Evolutionary conservation across 1,140 invertebrate species (phyloP).

Genomic region (Drosophila truncata): DNA sequence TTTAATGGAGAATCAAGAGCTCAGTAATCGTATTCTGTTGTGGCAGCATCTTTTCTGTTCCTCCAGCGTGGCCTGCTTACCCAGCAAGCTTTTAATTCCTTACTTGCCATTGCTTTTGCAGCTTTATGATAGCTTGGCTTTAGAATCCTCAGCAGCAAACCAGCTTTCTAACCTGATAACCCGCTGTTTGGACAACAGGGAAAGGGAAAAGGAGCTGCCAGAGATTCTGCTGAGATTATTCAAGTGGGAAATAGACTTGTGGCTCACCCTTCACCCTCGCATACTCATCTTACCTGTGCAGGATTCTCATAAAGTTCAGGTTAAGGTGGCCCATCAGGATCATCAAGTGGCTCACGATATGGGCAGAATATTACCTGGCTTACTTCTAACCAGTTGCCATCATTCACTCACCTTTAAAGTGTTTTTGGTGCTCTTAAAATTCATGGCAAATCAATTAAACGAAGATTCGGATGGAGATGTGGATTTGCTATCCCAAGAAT

Average conservation of each 20-base stretch:
- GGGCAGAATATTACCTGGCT: slow-evolving; percentile 26
- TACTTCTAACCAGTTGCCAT: slow-evolving; percentile 54
- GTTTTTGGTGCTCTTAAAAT: slow-evolving; percentile 59
- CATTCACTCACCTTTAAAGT: slow-evolving; percentile 66
- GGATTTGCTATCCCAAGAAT: slow-evolving; percentile 63
- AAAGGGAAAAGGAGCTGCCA: slow-evolving; percentile 42
- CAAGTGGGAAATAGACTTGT: slow-evolving; percentile 32
- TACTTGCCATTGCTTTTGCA: slow-evolving; percentile 69
- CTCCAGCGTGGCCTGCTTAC: slow-evolving; percentile 68
- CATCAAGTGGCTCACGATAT: slow-evolving; percentile 32
- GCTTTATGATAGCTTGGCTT: slow-evolving; percentile 48
- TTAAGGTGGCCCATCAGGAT: slow-evolving; percentile 48
- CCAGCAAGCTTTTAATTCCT: slow-evolving; percentile 56
- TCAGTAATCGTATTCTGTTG: slow-evolving; percentile 31
- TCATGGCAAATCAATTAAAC: slow-evolving; percentile 41
- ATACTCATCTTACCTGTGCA: slow-evolving; percentile 27
- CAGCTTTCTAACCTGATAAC: slow-evolving; percentile 40
- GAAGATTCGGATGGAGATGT: slow-evolving; percentile 1
- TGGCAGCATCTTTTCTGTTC: slow-evolving; percentile 69
- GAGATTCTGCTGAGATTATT: slow-evolving; percentile 36
- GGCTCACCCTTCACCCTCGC: slow-evolving; percentile 52
- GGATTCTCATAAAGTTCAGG: slow-evolving; percentile 3
- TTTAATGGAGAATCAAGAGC: slow-evolving; percentile 68
- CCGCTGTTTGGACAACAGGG: slow-evolving; percentile 71
- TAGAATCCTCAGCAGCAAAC: neutral